Conservation (phyloP, 2,888 invertebrate genomes). For the Trissoscelio sp. region DNA sequence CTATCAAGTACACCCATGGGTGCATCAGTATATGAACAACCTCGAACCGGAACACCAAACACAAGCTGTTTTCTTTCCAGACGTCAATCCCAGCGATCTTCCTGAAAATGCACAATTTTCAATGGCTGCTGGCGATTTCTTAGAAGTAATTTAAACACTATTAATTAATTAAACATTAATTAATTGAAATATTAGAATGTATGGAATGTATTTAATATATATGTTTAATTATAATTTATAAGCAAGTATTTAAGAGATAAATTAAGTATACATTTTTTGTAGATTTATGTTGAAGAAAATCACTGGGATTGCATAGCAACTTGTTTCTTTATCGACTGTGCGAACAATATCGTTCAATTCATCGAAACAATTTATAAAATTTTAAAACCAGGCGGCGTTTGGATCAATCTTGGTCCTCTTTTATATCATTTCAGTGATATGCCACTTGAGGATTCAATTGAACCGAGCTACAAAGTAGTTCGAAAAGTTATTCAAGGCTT, state of each 20-base stretch:
- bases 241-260: no score
- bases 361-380: slow-evolving; percentile 96
- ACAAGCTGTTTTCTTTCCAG: slow-evolving; percentile 92
- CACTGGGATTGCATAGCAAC: slow-evolving; percentile 97
- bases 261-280: no score
- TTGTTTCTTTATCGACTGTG: slow-evolving; percentile 99
- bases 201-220: no score
- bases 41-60: slow-evolving; percentile 92
- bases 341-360: slow-evolving; percentile 97
- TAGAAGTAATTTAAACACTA: slow-evolving; percentile 88
- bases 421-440: slow-evolving; percentile 95
- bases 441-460: slow-evolving; percentile 94
- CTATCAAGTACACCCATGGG: slow-evolving; percentile 95
- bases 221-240: no score
- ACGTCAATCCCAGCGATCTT: slow-evolving; percentile 90
- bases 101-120: slow-evolving; percentile 90
- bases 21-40: slow-evolving; percentile 97
- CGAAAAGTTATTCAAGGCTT: slow-evolving; percentile 90
- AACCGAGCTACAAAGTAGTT: slow-evolving; percentile 95
- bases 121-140: slow-evolving; percentile 98
- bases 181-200: no score
- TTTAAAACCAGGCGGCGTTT: slow-evolving; percentile 94
- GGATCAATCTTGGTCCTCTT: slow-evolving; percentile 96
- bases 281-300: slow-evolving; percentile 88
- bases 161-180: no score